Percentiles rank a stretch among this genome's conserved stretches.
These are phyloP conservation scores for Fabriciana adippe DNA, from an alignment of 2,888 invertebrate genomes.

Conservation along the genomic window DNA sequence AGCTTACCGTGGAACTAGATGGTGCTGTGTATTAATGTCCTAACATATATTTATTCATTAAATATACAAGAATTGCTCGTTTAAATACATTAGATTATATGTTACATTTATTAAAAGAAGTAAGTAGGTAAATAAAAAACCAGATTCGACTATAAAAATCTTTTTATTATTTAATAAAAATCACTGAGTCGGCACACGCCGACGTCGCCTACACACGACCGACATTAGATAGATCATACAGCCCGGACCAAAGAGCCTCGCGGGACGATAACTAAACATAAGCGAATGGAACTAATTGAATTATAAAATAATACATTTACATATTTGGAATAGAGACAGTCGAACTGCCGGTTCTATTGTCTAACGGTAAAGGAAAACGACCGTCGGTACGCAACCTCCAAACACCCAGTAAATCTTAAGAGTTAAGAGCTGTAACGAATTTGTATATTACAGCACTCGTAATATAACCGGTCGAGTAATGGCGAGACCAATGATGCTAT, in stretches of 20 bases:
- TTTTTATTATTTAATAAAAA: conserved; percentile 66
- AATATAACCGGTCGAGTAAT: too few relatives aligned
- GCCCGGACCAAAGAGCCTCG: conserved; percentile 39
- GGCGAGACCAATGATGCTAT: too few relatives aligned
- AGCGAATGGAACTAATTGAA: conserved; percentile 69
- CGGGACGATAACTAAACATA: conserved; percentile 66
- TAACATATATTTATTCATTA: too few relatives aligned
- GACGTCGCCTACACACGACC: conserved; percentile 58
- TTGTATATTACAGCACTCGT: too few relatives aligned
- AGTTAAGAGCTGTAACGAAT: conserved; percentile 1
- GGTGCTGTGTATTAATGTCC: too few relatives aligned
- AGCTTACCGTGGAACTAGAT: too few relatives aligned
- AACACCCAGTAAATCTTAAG: conserved; percentile 19
- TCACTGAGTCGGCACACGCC: conserved; percentile 66
- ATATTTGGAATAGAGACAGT: conserved; percentile 50
- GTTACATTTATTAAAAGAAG: background rate
- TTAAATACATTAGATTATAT: too few relatives aligned
- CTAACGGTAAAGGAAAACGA: conserved; percentile 38
- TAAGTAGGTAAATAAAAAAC: conserved; percentile 48
- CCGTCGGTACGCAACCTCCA: conserved; percentile 9
- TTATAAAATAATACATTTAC: conserved; percentile 73
- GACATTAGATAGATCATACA: conserved; percentile 59
- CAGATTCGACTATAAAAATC: conserved; percentile 74
- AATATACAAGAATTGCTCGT: too few relatives aligned
- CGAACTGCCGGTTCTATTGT: conserved; percentile 44